Base-by-base conservation (phyloP, 2,797 vertebrate genomes). In the Molothrus aeneus region DNA sequence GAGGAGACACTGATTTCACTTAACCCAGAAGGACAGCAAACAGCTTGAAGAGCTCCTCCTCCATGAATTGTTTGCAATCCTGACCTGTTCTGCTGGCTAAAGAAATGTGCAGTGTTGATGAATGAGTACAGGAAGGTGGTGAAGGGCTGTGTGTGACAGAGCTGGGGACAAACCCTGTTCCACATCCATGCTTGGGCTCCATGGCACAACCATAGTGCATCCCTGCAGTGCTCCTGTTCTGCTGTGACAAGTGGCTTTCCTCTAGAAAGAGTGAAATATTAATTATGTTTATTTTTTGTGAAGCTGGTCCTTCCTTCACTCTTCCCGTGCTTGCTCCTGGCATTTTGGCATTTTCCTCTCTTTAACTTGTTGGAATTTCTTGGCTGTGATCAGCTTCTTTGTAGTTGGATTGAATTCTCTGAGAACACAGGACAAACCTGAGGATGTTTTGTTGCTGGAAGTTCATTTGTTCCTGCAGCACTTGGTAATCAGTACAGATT, bases 141-240 rank as follows among this genome's bases (percentile, higher is more conserved):
- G 42, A n/a, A 24, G 32, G 73, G 16, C 20, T 9, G 36, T 22
- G n/a, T 47, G 48, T 7, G 10, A 32, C 32, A 74, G 57, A 92
- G 77, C 72, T 79, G 28, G 24, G 25, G 57, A 28, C 71, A 70
- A 53, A 5, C 13, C 13, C 34, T 34, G 5, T 11, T 11, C 42
- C 4, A 10, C 42, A 6, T 24, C 50, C 34, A 32, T 42, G 17
- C 45, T 36, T 36, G 71, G 28, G 18, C 82, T 79, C 65, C 85
- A 13, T 95, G 92, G 93, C 96, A 96, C 95, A 97, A 96, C 92
- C 91, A 65, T 95, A 96, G 93, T 93, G 86, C 85, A 34, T 65
- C 71, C 60, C 82, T 94, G 90, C 51, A 91, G 81, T 96, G 92
- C 79, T 93, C 17, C 48, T 71, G 59, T 61, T 95, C 85, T 97